A percentile compares a stretch with the other conserved stretches of the same genome.
These are phyloP conservation scores for Lepisosteus osseus DNA, from an alignment of 2,113 vertebrate genomes.

Conservation along the genomic window DNA sequence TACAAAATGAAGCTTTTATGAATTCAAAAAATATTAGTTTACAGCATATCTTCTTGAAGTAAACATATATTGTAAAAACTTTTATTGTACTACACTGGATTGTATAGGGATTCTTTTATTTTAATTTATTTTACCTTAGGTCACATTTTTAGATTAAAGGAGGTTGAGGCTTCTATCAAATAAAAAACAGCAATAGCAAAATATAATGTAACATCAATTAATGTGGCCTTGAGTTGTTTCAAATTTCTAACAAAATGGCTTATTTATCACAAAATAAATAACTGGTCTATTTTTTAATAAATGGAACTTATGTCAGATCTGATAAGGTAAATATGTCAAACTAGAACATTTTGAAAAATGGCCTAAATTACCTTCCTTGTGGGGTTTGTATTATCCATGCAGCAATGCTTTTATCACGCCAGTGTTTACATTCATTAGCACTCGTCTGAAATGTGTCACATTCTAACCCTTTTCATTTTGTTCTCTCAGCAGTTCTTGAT, in stretches of 20 bases:
- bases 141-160: too few relatives aligned
- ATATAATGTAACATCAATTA: slow-evolving; percentile 33
- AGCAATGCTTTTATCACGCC: slow-evolving; percentile 57
- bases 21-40: too few relatives aligned
- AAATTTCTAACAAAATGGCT: slow-evolving; percentile 31
- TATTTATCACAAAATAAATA: slow-evolving; percentile 40
- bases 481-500: slow-evolving; percentile 26
- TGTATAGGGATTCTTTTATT: too few relatives aligned
- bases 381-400: slow-evolving; percentile 34
- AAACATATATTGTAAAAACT: too few relatives aligned
- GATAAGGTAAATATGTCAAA: slow-evolving; percentile 64
- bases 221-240: slow-evolving; percentile 22
- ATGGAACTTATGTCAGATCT: slow-evolving; percentile 49
- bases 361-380: slow-evolving; percentile 54
- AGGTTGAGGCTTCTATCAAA: too few relatives aligned
- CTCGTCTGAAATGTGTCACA: slow-evolving; percentile 66
- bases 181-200: slow-evolving; percentile 32
- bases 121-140: too few relatives aligned
- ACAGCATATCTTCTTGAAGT: too few relatives aligned
- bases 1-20: too few relatives aligned
- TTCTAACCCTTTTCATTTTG: slow-evolving; percentile 29
- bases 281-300: slow-evolving; percentile 35
- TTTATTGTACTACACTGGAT: too few relatives aligned
- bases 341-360: slow-evolving; percentile 61
- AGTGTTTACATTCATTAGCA: slow-evolving; percentile 74